Base-by-base conservation (phyloP, 1,140 invertebrate species). In the Brachionus asplanchnoidis region DNA sequence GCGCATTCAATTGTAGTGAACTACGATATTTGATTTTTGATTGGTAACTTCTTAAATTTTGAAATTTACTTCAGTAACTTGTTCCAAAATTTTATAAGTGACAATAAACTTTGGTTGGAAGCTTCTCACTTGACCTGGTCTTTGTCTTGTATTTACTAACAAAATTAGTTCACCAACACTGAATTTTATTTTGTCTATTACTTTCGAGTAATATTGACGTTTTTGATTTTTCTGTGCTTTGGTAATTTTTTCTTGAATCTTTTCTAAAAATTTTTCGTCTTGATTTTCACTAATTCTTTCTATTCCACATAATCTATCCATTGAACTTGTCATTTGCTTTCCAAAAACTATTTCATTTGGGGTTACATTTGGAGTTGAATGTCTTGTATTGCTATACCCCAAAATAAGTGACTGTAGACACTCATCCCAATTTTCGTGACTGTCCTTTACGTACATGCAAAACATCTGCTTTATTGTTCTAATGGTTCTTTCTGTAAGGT, bases 401-500 rank as follows among this genome's bases (percentile, higher is more conserved):
- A 68, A 75, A 42, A 75, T 9, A 75, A 75, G 26, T 75, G 3
- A 6, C 3, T 3, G 70, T 44, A 75, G 17, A 50, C 70, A 75
- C 70, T 75, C 70, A 20, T 75, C 70, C 70, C 70, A 75, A 14
- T 75, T 75, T 26, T 50, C 44, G 20, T 75, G 70, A 50, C 44
- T 50, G 3, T 75, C 70, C 3, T 75, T 75, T 6, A 75, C 70
- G 23, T 75, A 75, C 36, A 44, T 50, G 17, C 36, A 6, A 6
- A 75, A 36, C 70, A 75, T 75, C 40, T 75, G 70, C 11, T 50
- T 44, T 50, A 78, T 23, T 3, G 75, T 78, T 12, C 85, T 23
- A 73, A 88, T 88, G 20, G 87, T 85, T 40, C 88, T 85, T 42
- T 88, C 86, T 1, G 87, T 85, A 32, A 87, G 28, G 0, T 89